Percentiles rank a stretch among this genome's conserved stretches.
Evolutionary conservation across 1,140 invertebrate species (phyloP).

Genomic region (Reticulitermes speratus): DNA sequence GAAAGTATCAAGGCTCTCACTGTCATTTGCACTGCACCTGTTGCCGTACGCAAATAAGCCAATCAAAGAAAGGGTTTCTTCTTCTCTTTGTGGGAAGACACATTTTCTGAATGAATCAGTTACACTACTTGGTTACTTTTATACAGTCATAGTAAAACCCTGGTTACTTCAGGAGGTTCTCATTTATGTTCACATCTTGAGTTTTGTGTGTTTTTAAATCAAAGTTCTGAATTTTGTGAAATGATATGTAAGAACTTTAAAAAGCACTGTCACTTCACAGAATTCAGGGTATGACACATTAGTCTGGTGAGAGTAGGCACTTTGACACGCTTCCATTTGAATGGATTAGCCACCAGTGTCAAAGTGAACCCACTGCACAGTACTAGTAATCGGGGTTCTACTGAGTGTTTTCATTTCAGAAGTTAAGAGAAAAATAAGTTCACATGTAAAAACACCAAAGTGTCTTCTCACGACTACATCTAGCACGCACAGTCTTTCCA

Average conservation of each 20-base stretch:
- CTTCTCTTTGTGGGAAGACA: constrained; percentile 77
- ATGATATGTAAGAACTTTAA: neutral
- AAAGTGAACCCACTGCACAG: neutral
- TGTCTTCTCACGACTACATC: constrained; percentile 42
- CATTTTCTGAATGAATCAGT: constrained; percentile 70
- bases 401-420: constrained; percentile 22
- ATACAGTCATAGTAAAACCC: constrained; percentile 16
- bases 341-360: neutral
- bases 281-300: neutral
- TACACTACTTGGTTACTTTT: neutral
- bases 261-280: neutral
- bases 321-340: neutral
- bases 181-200: neutral
- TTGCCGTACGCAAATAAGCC: constrained; percentile 24
- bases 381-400: constrained; percentile 20
- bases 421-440: constrained; percentile 43
- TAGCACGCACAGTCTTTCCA: constrained; percentile 53
- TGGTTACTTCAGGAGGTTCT: neutral
- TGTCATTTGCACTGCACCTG: constrained; percentile 19
- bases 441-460: constrained; percentile 36
- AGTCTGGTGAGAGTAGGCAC: neutral
- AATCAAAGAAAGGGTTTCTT: constrained; percentile 27
- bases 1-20: constrained; percentile 32
- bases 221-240: neutral
- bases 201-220: neutral